These are phyloP conservation scores for Malachius bipustulatus DNA, from an alignment of 2,888 invertebrate genomes.

Conservation along the genomic window DNA sequence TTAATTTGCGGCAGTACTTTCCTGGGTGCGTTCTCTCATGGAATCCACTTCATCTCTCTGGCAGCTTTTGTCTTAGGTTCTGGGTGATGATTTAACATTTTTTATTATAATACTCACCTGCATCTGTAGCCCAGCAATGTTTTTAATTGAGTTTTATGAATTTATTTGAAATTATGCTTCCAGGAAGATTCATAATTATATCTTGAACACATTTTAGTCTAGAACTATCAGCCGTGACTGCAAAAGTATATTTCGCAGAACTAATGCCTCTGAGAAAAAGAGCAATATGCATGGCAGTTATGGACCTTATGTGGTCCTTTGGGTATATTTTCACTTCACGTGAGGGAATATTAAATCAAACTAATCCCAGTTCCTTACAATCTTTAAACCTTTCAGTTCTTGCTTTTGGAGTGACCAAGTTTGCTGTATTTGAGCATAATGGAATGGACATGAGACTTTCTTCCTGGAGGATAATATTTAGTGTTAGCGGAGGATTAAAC, in stretches of 20 bases:
- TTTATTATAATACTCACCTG: conserved; percentile 9
- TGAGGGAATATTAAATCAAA: background rate
- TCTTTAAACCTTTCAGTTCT: conserved; percentile 15
- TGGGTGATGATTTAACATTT: conserved; percentile 29
- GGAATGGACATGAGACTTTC: conserved; percentile 28
- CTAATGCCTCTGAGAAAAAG: conserved; percentile 32
- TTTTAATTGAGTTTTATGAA: no score
- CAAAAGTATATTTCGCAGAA: conserved; percentile 36
- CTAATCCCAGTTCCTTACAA: no score
- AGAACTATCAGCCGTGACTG: conserved; percentile 28
- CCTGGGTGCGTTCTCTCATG: conserved; percentile 34
- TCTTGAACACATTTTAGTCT: conserved; percentile 25
- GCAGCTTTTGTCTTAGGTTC: conserved; percentile 34
- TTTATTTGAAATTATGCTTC: no score
- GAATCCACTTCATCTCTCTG: conserved; percentile 28
- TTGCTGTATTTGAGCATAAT: conserved; percentile 18
- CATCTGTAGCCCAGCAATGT: no score
- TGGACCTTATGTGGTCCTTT: conserved; percentile 33
- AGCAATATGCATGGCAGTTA: conserved; percentile 30
- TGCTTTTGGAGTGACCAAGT: conserved; percentile 14
- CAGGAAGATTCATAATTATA: no score
- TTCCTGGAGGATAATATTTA: conserved; percentile 37
- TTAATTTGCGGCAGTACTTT: conserved; percentile 33
- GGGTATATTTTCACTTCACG: conserved; percentile 20
- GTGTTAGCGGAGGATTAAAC: conserved; percentile 31